These are phyloP conservation scores for Euura lappo DNA, from an alignment of 1,140 invertebrate genomes.

Conservation along the genomic window DNA sequence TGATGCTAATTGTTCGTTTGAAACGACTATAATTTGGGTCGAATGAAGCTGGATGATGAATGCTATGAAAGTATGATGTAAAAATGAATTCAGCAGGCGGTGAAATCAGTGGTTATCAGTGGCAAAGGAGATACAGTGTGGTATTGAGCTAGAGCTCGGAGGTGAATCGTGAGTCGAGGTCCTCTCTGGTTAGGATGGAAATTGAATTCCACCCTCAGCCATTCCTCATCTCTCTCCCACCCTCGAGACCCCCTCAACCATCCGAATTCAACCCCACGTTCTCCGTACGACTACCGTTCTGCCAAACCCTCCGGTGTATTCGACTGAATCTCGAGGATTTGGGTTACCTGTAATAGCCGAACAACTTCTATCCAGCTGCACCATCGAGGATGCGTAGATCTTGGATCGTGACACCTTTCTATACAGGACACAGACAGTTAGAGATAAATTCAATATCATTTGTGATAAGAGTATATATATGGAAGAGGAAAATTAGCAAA, in stretches of 20 bases:
- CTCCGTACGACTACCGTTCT: not conserved
- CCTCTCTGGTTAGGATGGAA: conserved; percentile 46
- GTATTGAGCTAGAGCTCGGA: conserved; percentile 24
- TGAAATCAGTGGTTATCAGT: conserved; percentile 25
- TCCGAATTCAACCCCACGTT: not conserved
- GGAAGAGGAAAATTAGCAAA: too few species aligned
- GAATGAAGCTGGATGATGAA: too few species aligned
- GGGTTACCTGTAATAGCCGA: conserved; percentile 14
- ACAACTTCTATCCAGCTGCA: conserved; percentile 9
- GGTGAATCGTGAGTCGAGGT: conserved; percentile 30
- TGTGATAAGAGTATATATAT: too few species aligned
- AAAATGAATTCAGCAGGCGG: conserved; percentile 12
- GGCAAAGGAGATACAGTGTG: conserved; percentile 31
- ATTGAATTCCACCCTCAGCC: conserved; percentile 47
- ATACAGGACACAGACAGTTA: too few species aligned
- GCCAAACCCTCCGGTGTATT: conserved; percentile 5
- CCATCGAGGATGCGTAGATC: not conserved
- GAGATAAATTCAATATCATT: too few species aligned
- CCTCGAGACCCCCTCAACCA: not conserved
- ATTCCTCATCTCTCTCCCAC: conserved; percentile 29
- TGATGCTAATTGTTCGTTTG: too few species aligned
- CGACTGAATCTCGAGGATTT: conserved; percentile 17
- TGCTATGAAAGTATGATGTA: not conserved
- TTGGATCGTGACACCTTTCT: not conserved
- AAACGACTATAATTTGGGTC: too few species aligned